These are phyloP conservation scores for Centropristis striata DNA, from an alignment of 2,113 vertebrate species.

Conservation along the genomic window DNA sequence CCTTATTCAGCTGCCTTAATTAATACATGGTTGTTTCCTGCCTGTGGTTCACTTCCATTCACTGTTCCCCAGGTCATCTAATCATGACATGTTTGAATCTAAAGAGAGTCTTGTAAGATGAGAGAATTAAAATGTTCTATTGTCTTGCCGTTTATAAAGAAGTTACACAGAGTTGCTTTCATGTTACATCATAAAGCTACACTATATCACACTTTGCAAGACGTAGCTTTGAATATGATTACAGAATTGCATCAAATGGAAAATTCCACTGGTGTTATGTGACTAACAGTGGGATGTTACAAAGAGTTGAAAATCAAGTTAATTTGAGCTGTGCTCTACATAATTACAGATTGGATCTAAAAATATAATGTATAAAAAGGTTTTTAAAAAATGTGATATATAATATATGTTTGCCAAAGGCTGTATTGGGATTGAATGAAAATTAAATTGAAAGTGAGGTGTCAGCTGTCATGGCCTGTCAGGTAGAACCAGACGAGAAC, in stretches of 20 bases:
- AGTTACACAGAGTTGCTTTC: not conserved
- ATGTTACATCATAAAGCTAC: not conserved
- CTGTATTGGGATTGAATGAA: not conserved
- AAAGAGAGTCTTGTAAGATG: not conserved
- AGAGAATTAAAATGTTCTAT: not conserved
- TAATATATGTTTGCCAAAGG: not conserved
- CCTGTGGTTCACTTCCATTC: not conserved
- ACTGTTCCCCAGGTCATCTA: not conserved
- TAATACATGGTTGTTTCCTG: not conserved
- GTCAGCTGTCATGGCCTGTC: slow-evolving; percentile 23
- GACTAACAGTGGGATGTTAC: not conserved
- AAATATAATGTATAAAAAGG: not conserved
- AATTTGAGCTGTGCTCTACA: not conserved
- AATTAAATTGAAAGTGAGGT: slow-evolving; percentile 26
- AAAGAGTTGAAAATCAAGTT: not conserved
- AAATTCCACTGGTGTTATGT: not conserved
- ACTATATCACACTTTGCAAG: not conserved
- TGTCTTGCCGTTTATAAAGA: not conserved
- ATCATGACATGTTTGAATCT: not conserved
- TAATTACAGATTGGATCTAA: not conserved
- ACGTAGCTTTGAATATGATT: not conserved
- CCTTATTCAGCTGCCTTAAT: not conserved
- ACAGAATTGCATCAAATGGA: not conserved
- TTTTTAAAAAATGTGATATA: not conserved
- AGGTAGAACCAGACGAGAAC: slow-evolving; percentile 34